Evolutionary conservation across 1,140 invertebrate genomes (phyloP).

Genomic region (Papilio xuthus): DNA sequence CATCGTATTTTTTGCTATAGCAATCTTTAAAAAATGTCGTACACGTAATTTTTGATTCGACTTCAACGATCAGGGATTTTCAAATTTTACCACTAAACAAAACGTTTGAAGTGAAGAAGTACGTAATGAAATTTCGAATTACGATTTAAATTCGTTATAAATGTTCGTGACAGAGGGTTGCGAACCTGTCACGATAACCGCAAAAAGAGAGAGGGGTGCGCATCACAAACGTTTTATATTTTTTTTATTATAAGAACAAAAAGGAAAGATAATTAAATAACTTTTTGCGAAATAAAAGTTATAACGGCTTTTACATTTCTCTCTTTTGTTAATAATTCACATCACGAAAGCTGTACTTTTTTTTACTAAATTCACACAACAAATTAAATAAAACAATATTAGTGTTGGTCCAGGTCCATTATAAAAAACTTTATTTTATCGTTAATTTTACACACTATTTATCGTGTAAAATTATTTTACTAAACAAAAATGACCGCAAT

Average conservation of each 20-base stretch:
- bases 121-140: conserved; percentile 62
- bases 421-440: no score
- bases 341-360: neutral
- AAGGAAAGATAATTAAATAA: conserved; percentile 24
- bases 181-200: conserved; percentile 59
- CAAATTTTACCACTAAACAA: conserved; percentile 54
- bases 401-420: no score
- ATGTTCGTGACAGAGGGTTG: conserved; percentile 52
- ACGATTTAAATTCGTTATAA: conserved; percentile 69
- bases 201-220: conserved; percentile 57
- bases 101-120: conserved; percentile 48
- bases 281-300: conserved; percentile 7
- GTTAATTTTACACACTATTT: no score
- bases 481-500: neutral
- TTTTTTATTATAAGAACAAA: conserved; percentile 37
- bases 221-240: conserved; percentile 54
- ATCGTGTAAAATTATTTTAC: neutral
- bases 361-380: neutral
- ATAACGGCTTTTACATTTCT: conserved; percentile 9
- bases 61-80: conserved; percentile 20
- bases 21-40: neutral
- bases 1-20: no score
- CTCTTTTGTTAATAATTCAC: neutral
- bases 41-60: neutral
- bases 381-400: neutral